Conservation (phyloP, 2,888 invertebrate genomes). For the Chrysomela aeneicollis region DNA sequence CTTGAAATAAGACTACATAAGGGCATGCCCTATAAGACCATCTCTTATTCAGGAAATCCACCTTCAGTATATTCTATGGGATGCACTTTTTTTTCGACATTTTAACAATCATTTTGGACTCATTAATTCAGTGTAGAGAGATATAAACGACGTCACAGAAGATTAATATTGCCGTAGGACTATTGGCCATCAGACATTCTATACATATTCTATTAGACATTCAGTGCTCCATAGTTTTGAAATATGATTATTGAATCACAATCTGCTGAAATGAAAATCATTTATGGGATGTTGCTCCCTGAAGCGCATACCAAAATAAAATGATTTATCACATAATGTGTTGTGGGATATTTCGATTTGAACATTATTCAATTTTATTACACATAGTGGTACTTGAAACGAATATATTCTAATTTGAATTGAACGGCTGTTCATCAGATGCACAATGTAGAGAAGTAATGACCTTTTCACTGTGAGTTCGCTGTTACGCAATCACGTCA, state of each 20-base stretch:
- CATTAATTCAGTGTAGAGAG: no score
- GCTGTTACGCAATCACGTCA: no score
- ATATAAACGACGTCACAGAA: no score
- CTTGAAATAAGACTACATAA: no score
- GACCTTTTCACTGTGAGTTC: no score
- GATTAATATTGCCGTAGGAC: no score
- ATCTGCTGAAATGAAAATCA: constrained; percentile 14
- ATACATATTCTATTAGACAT: neutral
- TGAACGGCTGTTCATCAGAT: neutral
- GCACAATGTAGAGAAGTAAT: neutral
- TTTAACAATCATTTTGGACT: no score
- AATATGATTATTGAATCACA: constrained; percentile 19
- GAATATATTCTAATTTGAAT: neutral
- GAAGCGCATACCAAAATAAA: constrained; percentile 19
- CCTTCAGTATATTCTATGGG: no score
- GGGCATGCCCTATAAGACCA: no score
- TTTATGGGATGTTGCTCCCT: constrained; percentile 21
- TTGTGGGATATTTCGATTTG: neutral
- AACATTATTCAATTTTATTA: constrained; percentile 1
- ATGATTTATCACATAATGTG: constrained; percentile 16
- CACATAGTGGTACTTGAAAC: neutral
- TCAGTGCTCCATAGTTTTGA: constrained; percentile 11
- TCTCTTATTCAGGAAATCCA: no score
- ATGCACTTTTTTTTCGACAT: no score
- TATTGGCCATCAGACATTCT: neutral